Base-by-base conservation (phyloP, 2,797 vertebrate genomes). In the Macropus fuliginosus region DNA sequence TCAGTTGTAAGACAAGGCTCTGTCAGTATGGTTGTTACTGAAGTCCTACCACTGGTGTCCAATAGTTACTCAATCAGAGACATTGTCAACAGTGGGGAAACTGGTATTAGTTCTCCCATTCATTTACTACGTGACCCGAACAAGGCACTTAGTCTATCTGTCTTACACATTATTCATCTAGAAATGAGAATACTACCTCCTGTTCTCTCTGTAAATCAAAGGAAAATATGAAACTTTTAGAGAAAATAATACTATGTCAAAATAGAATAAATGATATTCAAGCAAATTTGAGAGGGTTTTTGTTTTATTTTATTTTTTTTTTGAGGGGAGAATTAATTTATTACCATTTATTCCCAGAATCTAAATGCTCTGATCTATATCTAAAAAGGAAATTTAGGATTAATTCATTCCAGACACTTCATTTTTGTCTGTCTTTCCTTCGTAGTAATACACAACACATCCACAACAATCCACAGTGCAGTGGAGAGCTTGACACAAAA, bases 201-300 rank as follows among this genome's bases (percentile, higher is more conserved):
- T 5, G 31, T 62, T 62, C 4, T 31, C 13, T 1, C 12, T 93
- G 5, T 18, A 74, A n/a, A 6, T 40, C 34, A n/a, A n/a, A n/a
- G 16, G 62, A 74, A 40, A 14, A 74, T 54, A 14, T 56, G 91
- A 87, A 91, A 66, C 1, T 0, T 46, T 95, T 66, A 81, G 1
- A 16, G 92, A 29, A 93, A 66, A 92, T 57, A 56, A 66, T 54
- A 34, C 24, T 16, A 34, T 74, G 14, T 74, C 18, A 11, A 91
- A 92, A 29, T 93, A 1, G 87, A 96, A 91, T 46, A 93, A 96
- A 57, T n/a, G 92, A 50, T 54, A 24, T 52, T 24, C 92, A 93
- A 0, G 90, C 0, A 52, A 74, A 0, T 92, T 89, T 93, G 18
- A 28, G 2, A 74, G 62, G 27, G 14, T 18, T 74, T 66, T 74